phyloP scores from a whole-genome alignment of 64 coral and sea anemone genomes.

The Dendrophyllia cribrosa region DNA sequence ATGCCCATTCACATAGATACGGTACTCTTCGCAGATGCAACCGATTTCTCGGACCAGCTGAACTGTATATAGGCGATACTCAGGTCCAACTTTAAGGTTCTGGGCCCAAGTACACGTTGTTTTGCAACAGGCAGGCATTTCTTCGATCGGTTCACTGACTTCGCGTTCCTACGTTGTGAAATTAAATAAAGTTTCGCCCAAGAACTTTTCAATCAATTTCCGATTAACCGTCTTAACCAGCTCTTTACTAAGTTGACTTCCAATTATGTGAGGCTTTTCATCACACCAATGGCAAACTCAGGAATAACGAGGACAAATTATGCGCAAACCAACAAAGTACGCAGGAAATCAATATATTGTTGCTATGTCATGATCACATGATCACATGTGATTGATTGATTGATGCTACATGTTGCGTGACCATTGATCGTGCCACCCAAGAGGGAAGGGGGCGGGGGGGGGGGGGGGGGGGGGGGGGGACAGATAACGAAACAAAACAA shows the following conservation, averaged over 20 bases:
- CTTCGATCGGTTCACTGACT: not conserved
- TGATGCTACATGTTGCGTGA: too few species aligned
- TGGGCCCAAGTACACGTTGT: slow-evolving; percentile 84
- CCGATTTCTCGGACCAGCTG: slow-evolving; percentile 76
- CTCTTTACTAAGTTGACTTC: not conserved
- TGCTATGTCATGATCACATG: too few species aligned
- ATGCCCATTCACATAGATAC: slow-evolving; percentile 84
- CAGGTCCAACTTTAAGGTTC: slow-evolving; percentile 75
- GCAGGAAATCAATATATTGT: not conserved
- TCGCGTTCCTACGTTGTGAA: not conserved
- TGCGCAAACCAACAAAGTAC: not conserved
- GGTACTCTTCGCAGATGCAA: slow-evolving; percentile 73
- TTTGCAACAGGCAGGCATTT: slow-evolving; percentile 78
- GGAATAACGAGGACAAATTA: not conserved
- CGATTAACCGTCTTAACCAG: not conserved
- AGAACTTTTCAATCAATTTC: not conserved
- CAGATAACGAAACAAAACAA: too few species aligned
- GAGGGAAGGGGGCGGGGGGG: too few species aligned
- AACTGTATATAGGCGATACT: slow-evolving; percentile 82
- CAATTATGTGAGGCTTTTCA: slow-evolving; percentile 5
- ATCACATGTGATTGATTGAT: too few species aligned
- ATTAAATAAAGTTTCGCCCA: too few species aligned
- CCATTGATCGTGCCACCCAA: too few species aligned
- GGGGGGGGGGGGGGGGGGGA: too few species aligned
- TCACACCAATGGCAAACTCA: not conserved